Percentiles rank a stretch among this genome's conserved stretches.
phyloP scores from a whole-genome alignment of 2,113 vertebrate species.

The Origma solitaria region DNA sequence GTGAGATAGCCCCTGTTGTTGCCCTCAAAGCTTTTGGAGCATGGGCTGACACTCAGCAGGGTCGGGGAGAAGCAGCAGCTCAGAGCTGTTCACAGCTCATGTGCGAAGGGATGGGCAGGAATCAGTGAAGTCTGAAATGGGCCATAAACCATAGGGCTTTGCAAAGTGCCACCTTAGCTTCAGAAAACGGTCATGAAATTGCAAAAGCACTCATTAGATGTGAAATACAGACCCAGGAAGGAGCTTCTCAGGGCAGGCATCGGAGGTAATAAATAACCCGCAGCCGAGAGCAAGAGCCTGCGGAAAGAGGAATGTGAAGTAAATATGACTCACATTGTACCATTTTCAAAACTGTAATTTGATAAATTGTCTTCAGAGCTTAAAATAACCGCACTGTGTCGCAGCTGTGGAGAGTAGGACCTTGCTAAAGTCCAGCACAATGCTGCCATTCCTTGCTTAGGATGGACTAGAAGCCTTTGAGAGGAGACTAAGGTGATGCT shows the following conservation, averaged over 20 bases:
- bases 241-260: background rate
- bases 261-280: background rate
- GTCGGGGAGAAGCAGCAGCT: background rate
- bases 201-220: constrained; percentile 31
- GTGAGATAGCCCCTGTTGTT: background rate
- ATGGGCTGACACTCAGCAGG: background rate
- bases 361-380: constrained; percentile 1
- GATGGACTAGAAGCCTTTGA: background rate
- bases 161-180: constrained; percentile 11
- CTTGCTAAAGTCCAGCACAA: background rate
- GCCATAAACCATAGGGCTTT: background rate
- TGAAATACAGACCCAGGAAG: constrained; percentile 23
- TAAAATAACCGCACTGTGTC: background rate
- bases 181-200: constrained; percentile 33
- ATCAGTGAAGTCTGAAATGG: background rate
- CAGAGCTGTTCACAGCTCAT: background rate
- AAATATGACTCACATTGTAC: background rate
- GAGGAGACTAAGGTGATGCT: background rate
- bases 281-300: background rate
- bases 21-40: background rate
- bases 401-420: background rate
- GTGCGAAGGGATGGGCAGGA: background rate
- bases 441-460: background rate
- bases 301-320: background rate
- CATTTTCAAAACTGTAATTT: constrained; percentile 22